A percentile compares a stretch with the other conserved stretches of the same genome.
phyloP scores from a whole-genome alignment of 23 tunicate species.

The Trididemnum clinides region DNA sequence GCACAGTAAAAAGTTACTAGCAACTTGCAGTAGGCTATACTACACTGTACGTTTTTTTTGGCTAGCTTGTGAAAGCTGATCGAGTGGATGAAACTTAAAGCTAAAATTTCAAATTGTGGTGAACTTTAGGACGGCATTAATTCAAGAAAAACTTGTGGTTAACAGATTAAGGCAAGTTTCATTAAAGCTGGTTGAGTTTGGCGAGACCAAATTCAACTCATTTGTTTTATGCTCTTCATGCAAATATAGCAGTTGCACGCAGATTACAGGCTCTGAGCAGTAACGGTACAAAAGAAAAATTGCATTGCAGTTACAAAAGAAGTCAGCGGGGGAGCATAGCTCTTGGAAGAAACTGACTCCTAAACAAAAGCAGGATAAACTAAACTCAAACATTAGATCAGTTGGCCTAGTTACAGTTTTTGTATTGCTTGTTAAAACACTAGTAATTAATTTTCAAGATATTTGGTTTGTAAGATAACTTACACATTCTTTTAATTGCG shows the following conservation, averaged over 20 bases:
- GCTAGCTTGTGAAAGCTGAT: constrained; percentile 16
- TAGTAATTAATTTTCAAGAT: too few species aligned
- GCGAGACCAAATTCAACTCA: background rate
- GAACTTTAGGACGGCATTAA: background rate
- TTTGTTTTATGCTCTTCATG: background rate
- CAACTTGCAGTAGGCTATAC: background rate
- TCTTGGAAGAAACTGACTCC: background rate
- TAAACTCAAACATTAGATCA: constrained; percentile 19
- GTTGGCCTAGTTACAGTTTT: constrained; percentile 18
- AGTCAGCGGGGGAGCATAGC: constrained; percentile 28
- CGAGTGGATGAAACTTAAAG: constrained; percentile 8
- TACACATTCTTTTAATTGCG: constrained; percentile 17
- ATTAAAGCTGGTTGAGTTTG: constrained; percentile 5
- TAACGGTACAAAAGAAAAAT: background rate
- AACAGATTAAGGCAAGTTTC: background rate
- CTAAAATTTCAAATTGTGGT: constrained; percentile 6
- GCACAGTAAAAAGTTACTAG: background rate
- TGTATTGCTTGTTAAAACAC: constrained; percentile 29
- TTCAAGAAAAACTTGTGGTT: background rate
- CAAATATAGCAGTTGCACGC: constrained; percentile 20
- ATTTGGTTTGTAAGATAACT: constrained; percentile 24
- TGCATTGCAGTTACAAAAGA: constrained; percentile 13
- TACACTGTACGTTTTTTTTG: too few species aligned
- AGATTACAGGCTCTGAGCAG: constrained; percentile 15
- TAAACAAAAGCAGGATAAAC: background rate